Evolutionary conservation across 2,113 vertebrate species (phyloP), one percentile per base, ranked within the genome.

Genomic region (Octodon degus): DNA sequence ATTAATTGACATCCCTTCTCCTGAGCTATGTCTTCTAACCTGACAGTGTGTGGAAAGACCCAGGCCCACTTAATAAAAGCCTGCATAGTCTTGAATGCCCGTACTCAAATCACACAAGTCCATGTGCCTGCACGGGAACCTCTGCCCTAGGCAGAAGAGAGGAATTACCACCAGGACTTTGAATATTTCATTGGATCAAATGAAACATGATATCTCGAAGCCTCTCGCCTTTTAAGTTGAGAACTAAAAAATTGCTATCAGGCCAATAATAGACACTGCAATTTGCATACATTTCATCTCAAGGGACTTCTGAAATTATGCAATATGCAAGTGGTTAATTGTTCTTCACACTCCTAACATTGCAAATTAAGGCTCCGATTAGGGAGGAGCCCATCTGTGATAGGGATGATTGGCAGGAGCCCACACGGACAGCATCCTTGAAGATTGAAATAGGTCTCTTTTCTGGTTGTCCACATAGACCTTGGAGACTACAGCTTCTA

Each of bases 181-280:
- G 97, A 99, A 98, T 98, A 98, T 98, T 98, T 98, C 97, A 96
- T 97, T 98, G 97, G 96, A 98, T 98, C 97, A 98, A 98, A 98
- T 98, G 97, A 97, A 98, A 98, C 96, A 98, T 82, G 72, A 96
- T 98, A 97, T 97, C 98, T 98, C 89, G 94, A 98, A 98, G 98
- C 97, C 97, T 98, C 97, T 98, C 77, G 91, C 88, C 98, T 98
- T 98, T 98, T 96, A 98, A 98, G 97, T 98, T 96, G 97, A 79
- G 98, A 98, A 98, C 98, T 98, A 98, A 98, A 98, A 96, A 98
- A 98, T 98, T 98, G 63, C 98, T 97, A 98, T 98, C 97, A 97
- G 97, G 97, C 97, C 98, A 91, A 98, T 98, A 98, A 98, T 98
- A 98, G 98, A 98, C 88, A 97, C 90, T 97, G 96, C 97, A 81